Evolutionary conservation across 2,888 invertebrate species (phyloP), one percentile per base, ranked within the genome.

Genomic region (Theodoxus fluviatilis): DNA sequence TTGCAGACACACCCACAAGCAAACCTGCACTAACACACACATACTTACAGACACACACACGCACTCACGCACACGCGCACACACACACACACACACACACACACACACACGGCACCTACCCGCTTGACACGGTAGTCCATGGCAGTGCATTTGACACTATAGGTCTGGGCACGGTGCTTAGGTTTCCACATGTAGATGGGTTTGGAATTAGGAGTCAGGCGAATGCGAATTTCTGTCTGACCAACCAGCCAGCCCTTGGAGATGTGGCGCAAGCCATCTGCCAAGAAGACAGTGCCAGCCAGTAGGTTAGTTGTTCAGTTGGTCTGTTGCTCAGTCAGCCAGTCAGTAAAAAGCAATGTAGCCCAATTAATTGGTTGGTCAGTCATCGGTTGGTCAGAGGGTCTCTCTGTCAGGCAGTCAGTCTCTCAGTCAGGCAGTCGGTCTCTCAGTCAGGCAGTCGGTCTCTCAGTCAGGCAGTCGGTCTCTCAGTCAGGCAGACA

Each of bases 101-200:
- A 4, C 9, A 12, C 47, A 65, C 28, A 31, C 2, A 22, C 49
- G 47, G 31, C 40, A 40, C 43, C 28, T 22, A 25, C 69, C 69
- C 0, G 64, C 52, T 47, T 69, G 64, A 63, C 40, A n/a, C n/a
- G 61, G 49, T 80, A 79, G 68, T 83, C 82, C 67, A 82, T 70
- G 2, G 81, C 76, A 15, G 77, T 79, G 75, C 83, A 83, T 69
- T 81, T 81, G 28, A 83, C 75, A 38, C 77, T 76, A 73, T 77
- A 81, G 1, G 70, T 74, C 74, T 81, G 78, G 31, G 77, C 72
- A 43, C 76, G 69, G 37, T 79, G 77, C 43, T 76, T 77, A 9
- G 74, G 47, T 33, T 81, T 82, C 78, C 78, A 80, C 77, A 83
- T 80, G 38, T 76, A 76, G 33, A 83, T 80, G 7, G 82, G 81